phyloP scores from a whole-genome alignment of 2,113 vertebrate genomes.

The Pelodiscus sinensis region DNA sequence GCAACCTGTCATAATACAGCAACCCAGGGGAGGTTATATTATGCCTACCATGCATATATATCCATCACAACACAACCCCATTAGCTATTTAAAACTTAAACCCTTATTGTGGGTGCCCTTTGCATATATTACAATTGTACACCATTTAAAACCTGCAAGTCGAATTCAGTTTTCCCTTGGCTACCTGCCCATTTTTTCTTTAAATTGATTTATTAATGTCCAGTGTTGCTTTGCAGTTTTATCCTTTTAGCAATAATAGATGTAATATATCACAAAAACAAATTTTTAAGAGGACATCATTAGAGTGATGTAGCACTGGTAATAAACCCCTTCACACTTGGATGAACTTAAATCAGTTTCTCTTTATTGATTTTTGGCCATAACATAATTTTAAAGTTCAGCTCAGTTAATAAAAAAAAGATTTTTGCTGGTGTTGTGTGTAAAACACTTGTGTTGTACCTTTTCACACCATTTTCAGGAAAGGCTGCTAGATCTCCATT shows the following conservation, averaged over 20 bases:
- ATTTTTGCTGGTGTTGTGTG: conserved; percentile 76
- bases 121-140: conserved; percentile 71
- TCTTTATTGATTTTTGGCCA: conserved; percentile 91
- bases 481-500: conserved; percentile 31
- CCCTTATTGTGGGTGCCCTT: conserved; percentile 38
- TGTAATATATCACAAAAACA: conserved; percentile 88
- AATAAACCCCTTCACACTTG: conserved; percentile 89
- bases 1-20: not conserved
- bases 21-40: conserved; percentile 36
- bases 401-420: conserved; percentile 89
- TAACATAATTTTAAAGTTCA: conserved; percentile 92
- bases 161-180: conserved; percentile 75
- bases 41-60: conserved; percentile 32
- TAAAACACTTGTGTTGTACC: conserved; percentile 75
- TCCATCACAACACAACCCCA: conserved; percentile 45
- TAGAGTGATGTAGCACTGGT: conserved; percentile 87
- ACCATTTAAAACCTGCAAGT: conserved; percentile 66
- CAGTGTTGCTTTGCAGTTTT: conserved; percentile 85
- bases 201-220: conserved; percentile 88
- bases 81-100: conserved; percentile 34
- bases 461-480: conserved; percentile 68
- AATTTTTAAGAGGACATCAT: conserved; percentile 90
- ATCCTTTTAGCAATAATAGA: conserved; percentile 90
- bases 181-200: conserved; percentile 79
- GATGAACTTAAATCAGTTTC: conserved; percentile 91